Percentiles rank a stretch among this genome's conserved stretches.
Evolutionary conservation across 1,140 invertebrate species (phyloP).

Genomic region (Luehdorfia chinensis): DNA sequence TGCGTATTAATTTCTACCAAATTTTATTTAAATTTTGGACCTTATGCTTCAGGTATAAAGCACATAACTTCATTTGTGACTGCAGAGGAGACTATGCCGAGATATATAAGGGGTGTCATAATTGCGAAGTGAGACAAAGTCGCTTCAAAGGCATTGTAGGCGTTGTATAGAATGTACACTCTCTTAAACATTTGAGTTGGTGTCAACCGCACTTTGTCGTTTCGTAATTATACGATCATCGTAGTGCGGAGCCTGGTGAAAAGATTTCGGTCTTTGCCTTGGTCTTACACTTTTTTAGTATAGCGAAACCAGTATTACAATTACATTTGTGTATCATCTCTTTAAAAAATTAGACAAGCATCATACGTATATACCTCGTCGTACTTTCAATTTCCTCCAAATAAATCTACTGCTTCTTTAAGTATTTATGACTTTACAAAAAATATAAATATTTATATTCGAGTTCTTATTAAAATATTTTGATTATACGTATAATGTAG

Average conservation of each 20-base stretch:
- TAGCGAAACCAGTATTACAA: no score
- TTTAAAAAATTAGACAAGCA: no score
- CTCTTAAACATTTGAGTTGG: slow-evolving; percentile 66
- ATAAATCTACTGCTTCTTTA: no score
- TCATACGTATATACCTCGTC: no score
- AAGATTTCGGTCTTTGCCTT: neutral
- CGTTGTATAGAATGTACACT: slow-evolving; percentile 56
- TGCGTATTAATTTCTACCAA: neutral
- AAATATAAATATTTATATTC: no score
- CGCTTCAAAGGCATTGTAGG: slow-evolving; percentile 65
- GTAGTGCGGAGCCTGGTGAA: slow-evolving; percentile 4
- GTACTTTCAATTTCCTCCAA: no score
- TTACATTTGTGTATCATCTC: no score
- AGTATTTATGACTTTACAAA: no score
- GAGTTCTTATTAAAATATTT: no score
- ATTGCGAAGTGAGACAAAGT: slow-evolving; percentile 71
- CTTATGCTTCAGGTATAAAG: slow-evolving; percentile 13
- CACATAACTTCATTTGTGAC: slow-evolving; percentile 6
- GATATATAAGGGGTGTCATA: slow-evolving; percentile 67
- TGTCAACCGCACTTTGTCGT: slow-evolving; percentile 57
- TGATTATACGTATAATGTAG: no score
- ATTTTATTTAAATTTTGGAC: slow-evolving; percentile 5
- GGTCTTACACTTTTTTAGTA: no score
- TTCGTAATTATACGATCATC: slow-evolving; percentile 54
- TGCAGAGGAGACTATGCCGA: slow-evolving; percentile 31